phyloP scores from a whole-genome alignment of 2,888 invertebrate species.

The Cantharis rustica region DNA sequence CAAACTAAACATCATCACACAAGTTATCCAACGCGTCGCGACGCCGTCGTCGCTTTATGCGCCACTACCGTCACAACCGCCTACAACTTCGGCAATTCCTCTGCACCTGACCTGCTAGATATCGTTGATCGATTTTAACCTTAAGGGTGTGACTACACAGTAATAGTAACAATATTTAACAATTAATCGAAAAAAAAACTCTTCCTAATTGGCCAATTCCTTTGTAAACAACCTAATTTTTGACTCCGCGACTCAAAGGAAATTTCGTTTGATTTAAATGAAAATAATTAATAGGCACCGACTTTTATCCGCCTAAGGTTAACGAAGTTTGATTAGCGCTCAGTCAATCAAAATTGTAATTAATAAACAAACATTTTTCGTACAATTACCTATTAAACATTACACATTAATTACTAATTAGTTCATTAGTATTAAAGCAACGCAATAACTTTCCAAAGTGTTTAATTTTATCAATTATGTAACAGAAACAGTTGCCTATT shows the following conservation, averaged over 20 bases:
- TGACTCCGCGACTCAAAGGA: not conserved
- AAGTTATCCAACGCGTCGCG: slow-evolving; percentile 19
- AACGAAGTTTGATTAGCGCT: not conserved
- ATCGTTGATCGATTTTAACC: slow-evolving; percentile 33
- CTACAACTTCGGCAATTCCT: slow-evolving; percentile 32
- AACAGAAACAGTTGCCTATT: not conserved
- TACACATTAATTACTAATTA: not conserved
- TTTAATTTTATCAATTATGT: not conserved
- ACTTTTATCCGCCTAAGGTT: not conserved
- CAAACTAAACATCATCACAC: slow-evolving; percentile 10
- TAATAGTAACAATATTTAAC: slow-evolving; percentile 5
- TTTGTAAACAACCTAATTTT: not conserved
- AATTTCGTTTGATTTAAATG: not conserved
- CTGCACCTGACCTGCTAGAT: slow-evolving; percentile 26
- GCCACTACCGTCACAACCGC: slow-evolving; percentile 30
- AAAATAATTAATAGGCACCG: not conserved
- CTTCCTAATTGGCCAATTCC: not conserved
- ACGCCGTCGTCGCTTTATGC: slow-evolving; percentile 24
- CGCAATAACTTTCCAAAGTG: not conserved
- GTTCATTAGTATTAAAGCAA: not conserved
- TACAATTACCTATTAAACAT: not conserved
- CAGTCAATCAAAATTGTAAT: not conserved
- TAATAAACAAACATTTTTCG: not conserved
- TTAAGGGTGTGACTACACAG: slow-evolving; percentile 32
- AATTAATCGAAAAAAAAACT: not conserved